Conservation (phyloP, 2,113 vertebrate genomes). For the Bungarus multicinctus region DNA sequence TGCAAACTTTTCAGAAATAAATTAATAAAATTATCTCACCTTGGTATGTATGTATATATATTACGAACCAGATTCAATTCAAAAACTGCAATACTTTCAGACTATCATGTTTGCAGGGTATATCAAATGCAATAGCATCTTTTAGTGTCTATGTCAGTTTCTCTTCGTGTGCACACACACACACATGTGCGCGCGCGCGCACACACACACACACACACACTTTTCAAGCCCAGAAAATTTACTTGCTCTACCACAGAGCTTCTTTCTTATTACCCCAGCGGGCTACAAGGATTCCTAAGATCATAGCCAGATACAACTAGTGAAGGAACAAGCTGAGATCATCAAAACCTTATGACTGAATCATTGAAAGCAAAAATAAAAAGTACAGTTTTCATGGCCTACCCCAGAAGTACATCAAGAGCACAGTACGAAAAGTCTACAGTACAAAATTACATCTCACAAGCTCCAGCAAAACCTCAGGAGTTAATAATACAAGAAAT, state of each 20-base stretch:
- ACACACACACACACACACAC: background rate
- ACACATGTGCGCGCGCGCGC: rapidly evolving
- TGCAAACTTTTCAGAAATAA: conserved; percentile 13
- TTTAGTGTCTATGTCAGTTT: background rate
- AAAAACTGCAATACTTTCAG: conserved; percentile 48
- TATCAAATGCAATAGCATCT: conserved; percentile 30
- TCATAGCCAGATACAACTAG: conserved; percentile 51
- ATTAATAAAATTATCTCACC: background rate
- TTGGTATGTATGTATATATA: background rate
- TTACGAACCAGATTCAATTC: conserved; percentile 26
- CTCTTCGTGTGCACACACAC: background rate
- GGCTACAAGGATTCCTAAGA: conserved; percentile 50
- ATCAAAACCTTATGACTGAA: conserved; percentile 58
- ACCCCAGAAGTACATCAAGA: conserved; percentile 56
- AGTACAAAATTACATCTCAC: conserved; percentile 57
- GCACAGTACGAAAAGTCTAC: conserved; percentile 58
- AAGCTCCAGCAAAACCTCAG: conserved; percentile 52
- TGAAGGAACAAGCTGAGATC: conserved; percentile 54
- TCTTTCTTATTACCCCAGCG: conserved; percentile 37
- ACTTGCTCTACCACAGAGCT: conserved; percentile 37
- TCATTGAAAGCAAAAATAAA: conserved; percentile 62
- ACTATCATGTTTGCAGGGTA: conserved; percentile 41
- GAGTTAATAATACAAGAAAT: conserved; percentile 61
- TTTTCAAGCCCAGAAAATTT: conserved; percentile 55
- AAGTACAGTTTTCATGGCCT: conserved; percentile 41